Percentiles rank a stretch among this genome's conserved stretches.
Evolutionary conservation across 2,797 vertebrate genomes (phyloP).

Genomic region (Pangasius sanitwongsei): DNA sequence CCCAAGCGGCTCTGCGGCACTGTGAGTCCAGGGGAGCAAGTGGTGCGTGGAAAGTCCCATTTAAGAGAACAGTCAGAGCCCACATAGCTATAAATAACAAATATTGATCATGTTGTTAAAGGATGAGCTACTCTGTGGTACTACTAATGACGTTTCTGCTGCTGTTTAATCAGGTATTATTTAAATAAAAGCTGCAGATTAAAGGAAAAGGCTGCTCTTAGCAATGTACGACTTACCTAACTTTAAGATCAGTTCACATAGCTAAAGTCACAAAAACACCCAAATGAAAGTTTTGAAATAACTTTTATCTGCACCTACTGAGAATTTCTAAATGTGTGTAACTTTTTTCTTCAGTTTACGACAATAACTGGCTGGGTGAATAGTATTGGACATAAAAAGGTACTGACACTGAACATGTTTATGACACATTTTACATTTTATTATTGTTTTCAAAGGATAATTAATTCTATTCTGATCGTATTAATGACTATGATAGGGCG

Average conservation of each 20-base stretch:
- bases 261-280: background rate
- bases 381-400: background rate
- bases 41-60: background rate
- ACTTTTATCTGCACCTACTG: background rate
- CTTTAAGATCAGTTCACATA: background rate
- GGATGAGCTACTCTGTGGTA: background rate
- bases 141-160: background rate
- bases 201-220: background rate
- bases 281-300: background rate
- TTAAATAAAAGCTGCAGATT: background rate
- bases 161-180: background rate
- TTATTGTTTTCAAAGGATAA: constrained; percentile 69
- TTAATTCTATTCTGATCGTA: constrained; percentile 63
- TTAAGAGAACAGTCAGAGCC: too few species aligned
- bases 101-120: background rate
- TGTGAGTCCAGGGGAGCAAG: background rate
- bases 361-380: background rate
- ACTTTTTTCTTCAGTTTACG: background rate
- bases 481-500: constrained; percentile 67
- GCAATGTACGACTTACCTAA: background rate
- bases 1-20: background rate
- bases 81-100: background rate
- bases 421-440: constrained; percentile 34
- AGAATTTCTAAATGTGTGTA: background rate
- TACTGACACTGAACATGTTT: background rate